Conservation (phyloP, 2,113 vertebrate species). For the Atrichornis clamosus region DNA sequence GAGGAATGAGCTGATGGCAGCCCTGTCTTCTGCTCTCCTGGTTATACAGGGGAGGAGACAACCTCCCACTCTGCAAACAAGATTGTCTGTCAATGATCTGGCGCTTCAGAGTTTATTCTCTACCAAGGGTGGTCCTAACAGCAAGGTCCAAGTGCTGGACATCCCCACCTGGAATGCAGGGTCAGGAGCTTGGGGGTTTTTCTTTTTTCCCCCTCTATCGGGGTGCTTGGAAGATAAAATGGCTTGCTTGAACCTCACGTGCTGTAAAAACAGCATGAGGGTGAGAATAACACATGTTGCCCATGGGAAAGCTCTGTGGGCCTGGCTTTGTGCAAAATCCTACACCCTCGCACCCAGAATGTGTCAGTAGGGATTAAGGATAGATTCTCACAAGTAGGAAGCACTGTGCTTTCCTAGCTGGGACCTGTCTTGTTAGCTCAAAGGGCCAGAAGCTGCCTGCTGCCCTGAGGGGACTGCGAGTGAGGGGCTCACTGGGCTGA, state of each 20-base stretch:
- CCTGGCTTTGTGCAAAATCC: background rate
- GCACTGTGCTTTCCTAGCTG: background rate
- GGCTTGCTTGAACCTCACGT: background rate
- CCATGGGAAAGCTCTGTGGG: background rate
- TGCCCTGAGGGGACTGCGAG: background rate
- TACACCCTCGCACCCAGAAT: background rate
- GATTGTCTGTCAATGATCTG: background rate
- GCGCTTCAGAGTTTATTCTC: background rate
- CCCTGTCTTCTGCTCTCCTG: background rate
- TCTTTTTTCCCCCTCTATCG: background rate
- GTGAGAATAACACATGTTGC: background rate
- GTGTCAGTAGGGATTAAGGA: background rate
- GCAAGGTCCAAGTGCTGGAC: background rate
- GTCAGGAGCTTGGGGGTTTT: fast-evolving
- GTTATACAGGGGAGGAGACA: background rate
- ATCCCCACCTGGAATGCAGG: background rate
- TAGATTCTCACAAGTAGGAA: background rate
- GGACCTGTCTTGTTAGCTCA: background rate
- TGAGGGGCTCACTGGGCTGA: background rate
- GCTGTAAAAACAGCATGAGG: background rate
- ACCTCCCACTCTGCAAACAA: background rate
- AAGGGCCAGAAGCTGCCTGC: background rate
- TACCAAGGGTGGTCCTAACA: background rate
- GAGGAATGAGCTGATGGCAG: background rate
- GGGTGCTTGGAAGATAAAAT: background rate